A percentile compares a stretch with the other conserved stretches of the same genome.
Conservation (phyloP, 2,888 invertebrate species). For the Trichogramma dendrolimi region DNA sequence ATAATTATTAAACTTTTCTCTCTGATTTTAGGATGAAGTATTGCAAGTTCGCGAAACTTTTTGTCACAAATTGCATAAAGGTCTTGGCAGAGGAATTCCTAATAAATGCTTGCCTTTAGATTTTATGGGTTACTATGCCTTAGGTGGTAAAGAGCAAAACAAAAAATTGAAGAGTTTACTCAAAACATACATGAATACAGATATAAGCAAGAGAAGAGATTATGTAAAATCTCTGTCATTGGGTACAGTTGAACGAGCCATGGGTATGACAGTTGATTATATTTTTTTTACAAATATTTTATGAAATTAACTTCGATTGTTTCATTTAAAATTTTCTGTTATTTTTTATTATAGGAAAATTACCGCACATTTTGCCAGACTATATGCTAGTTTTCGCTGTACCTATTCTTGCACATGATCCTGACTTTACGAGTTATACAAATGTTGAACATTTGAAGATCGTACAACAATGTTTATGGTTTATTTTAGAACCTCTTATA, state of each 20-base stretch:
- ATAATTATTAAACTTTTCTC: not conserved
- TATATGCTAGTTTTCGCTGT: constrained; percentile 97
- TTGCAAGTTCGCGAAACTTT: constrained; percentile 85
- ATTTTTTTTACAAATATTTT: not conserved
- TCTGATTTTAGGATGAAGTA: constrained; percentile 64
- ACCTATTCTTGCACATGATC: constrained; percentile 91
- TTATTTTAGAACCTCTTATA: constrained; percentile 89
- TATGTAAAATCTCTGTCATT: constrained; percentile 81
- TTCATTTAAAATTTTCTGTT: not conserved
- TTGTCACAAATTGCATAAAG: constrained; percentile 88
- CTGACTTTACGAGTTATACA: constrained; percentile 72
- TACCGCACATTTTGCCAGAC: constrained; percentile 89
- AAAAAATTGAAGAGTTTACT: constrained; percentile 66
- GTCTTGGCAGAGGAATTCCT: constrained; percentile 74
- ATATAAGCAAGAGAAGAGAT: constrained; percentile 83
- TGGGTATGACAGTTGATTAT: constrained; percentile 40
- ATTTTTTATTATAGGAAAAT: constrained; percentile 55
- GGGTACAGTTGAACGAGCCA: constrained; percentile 56
- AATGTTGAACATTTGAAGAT: constrained; percentile 74
- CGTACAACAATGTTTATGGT: constrained; percentile 86
- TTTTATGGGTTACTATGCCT: constrained; percentile 93
- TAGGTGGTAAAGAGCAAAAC: constrained; percentile 85
- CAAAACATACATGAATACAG: constrained; percentile 79
- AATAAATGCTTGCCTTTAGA: constrained; percentile 89
- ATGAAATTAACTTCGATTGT: not conserved